Base-by-base conservation (phyloP, 2,797 vertebrate genomes). In the Myotis vivesi region DNA sequence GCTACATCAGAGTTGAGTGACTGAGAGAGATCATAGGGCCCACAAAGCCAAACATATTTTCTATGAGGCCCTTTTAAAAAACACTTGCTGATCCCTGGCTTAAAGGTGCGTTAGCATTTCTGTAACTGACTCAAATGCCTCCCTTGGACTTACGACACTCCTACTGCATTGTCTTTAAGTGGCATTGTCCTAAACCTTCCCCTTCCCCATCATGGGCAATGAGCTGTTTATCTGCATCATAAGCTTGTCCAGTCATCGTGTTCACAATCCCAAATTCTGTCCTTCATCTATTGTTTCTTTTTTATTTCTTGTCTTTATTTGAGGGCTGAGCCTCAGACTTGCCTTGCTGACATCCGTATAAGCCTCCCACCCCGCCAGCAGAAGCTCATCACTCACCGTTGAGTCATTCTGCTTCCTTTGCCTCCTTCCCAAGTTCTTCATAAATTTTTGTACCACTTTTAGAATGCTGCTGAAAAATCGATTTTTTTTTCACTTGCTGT, bases 381-480 rank as follows among this genome's bases (percentile, higher is more conserved):
- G 51, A n/a, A 83, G 53, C 46, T 86, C 87, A 73, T 59, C 44
- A 44, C 80, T 90, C 68, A 72, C 51, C 38, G 17, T 38, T 1
- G 49, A 76, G 53, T 41, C 36, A 2, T 8, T 87, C 36, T 72
- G 33, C 73, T 90, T 92, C 51, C 79, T 87, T 19, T 77, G 44
- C 82, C 30, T 87, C 46, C 46, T 73, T 72, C 87, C 89, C 62
- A 49, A 90, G 71, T 82, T 92, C 49, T 95, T 83, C 69, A 73
- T 87, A 89, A 72, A 96, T 89, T 92, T 88, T 64, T 66, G 71
- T 79, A 84, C 81, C 68, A 88, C 92, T 90, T 96, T 92, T 62
- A 92, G 90, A 92, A 94, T 33, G 44, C 33, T 49, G 94, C 92
- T 94, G 55, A 95, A 97, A 97, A 97, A 92, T 90, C 10, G 3